A percentile compares a stretch with the other conserved stretches of the same genome.
These are phyloP conservation scores for Dendropsophus ebraccatus DNA, from an alignment of 2,113 vertebrate genomes.

Conservation along the genomic window DNA sequence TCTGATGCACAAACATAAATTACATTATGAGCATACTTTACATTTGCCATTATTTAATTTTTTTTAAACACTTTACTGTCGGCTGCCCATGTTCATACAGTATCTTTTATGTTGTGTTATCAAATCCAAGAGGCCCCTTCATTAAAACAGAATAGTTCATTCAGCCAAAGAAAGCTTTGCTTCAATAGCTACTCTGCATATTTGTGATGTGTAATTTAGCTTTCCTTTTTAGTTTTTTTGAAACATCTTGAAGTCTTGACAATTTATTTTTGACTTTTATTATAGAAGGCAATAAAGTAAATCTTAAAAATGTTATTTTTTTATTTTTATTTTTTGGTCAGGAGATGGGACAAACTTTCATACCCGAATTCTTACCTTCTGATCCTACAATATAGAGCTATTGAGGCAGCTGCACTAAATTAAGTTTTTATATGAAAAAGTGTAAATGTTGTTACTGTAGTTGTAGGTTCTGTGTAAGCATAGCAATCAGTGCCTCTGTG, in stretches of 20 bases:
- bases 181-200: background rate
- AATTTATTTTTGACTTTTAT: background rate
- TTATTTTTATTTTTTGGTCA: too few species aligned
- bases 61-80: background rate
- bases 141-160: background rate
- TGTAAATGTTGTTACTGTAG: too few species aligned
- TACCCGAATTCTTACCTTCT: too few species aligned
- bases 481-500: too few species aligned
- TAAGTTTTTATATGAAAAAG: too few species aligned
- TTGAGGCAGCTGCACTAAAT: too few species aligned
- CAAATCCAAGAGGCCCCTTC: background rate
- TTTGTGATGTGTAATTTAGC: background rate
- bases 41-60: background rate
- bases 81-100: background rate
- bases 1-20: conserved; percentile 7
- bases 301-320: background rate
- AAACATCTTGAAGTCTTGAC: background rate
- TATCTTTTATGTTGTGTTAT: background rate
- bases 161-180: background rate
- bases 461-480: too few species aligned
- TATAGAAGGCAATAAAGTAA: background rate
- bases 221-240: background rate
- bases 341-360: too few species aligned
- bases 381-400: too few species aligned
- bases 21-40: background rate